Evolutionary conservation across 2,113 vertebrate genomes (phyloP), one percentile per base, ranked within the genome.

Genomic region (Dicerorhinus sumatrensis): DNA sequence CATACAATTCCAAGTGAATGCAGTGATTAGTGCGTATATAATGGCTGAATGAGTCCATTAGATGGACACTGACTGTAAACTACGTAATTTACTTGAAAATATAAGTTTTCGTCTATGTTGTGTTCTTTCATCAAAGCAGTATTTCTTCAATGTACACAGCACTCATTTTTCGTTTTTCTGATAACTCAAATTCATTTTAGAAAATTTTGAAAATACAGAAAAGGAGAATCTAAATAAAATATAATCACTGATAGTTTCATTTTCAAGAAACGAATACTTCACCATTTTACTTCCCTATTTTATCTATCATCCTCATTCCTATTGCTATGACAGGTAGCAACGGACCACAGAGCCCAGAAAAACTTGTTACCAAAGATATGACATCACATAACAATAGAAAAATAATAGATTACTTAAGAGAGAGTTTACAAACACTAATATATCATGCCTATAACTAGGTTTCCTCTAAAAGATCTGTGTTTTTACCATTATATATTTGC

Each of bases 31-130:
- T 85, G 48, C 82, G 31, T 39, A 85, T 70, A 69, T 51, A 91
- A 89, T 88, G 11, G n/a, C n/a, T 91, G 12, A 92, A 86, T 33
- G 73, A 73, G 89, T 93, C 16, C 36, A 91, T 93, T 62, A 87
- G 16, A 96, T 89, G 81, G 58, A 88, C 63, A 91, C 13, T 70
- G 80, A 81, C 51, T 95, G 4, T 80, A 82, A 94, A 90, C 36
- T 67, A 94, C 1, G 9, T 67, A 62, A 88, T 94, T 91, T 58
- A 96, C 77, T 93, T 96, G 92, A 92, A 96, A 95, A 86, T 89
- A 80, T 48, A 70, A 89, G 33, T 16, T 92, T 69, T 97, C 39
- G 20, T 48, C 60, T 89, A 86, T 86, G 83, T 12, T 91, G 20
- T 92, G 23, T 9, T 91, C 21, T 56, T 84, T 86, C 39, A 75